Conservation (phyloP, 2,888 invertebrate species). For the Morpho deidamia region DNA sequence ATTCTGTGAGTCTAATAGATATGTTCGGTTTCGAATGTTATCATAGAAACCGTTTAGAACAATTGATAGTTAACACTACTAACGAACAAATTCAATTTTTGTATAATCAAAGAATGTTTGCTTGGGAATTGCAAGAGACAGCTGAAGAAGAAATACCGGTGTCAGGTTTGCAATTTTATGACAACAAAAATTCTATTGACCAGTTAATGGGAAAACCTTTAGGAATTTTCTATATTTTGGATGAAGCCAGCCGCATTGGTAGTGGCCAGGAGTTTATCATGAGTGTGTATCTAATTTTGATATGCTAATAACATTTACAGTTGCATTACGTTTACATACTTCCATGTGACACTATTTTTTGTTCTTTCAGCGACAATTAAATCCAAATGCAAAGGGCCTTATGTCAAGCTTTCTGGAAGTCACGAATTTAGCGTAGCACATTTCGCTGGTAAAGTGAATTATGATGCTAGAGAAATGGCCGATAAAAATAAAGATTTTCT, state of each 20-base stretch:
- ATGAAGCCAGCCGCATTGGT: conserved; percentile 89
- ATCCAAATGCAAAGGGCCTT: conserved; percentile 70
- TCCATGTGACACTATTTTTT: background rate
- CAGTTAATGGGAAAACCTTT: conserved; percentile 90
- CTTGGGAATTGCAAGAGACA: conserved; percentile 91
- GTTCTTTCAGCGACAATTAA: conserved; percentile 73
- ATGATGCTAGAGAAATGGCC: conserved; percentile 89
- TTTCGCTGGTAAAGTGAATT: conserved; percentile 92
- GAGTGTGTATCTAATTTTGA: conserved; percentile 65
- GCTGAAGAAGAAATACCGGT: conserved; percentile 88
- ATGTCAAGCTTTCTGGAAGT: conserved; percentile 75
- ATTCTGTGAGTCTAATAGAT: conserved; percentile 89
- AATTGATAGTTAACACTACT: conserved; percentile 91
- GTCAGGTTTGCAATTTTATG: conserved; percentile 87
- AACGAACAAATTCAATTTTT: conserved; percentile 97
- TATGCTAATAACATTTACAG: background rate
- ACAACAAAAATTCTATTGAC: conserved; percentile 93
- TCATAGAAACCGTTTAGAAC: conserved; percentile 90
- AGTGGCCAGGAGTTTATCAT: conserved; percentile 85
- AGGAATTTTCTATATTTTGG: conserved; percentile 90
- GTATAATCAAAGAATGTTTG: conserved; percentile 94
- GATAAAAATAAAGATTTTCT: conserved; percentile 95
- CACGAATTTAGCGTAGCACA: conserved; percentile 92
- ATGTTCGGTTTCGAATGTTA: conserved; percentile 96
- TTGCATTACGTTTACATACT: too few relatives aligned